Evolutionary conservation across 1,140 invertebrate genomes (phyloP).

Genomic region (Apolygus lucorum): DNA sequence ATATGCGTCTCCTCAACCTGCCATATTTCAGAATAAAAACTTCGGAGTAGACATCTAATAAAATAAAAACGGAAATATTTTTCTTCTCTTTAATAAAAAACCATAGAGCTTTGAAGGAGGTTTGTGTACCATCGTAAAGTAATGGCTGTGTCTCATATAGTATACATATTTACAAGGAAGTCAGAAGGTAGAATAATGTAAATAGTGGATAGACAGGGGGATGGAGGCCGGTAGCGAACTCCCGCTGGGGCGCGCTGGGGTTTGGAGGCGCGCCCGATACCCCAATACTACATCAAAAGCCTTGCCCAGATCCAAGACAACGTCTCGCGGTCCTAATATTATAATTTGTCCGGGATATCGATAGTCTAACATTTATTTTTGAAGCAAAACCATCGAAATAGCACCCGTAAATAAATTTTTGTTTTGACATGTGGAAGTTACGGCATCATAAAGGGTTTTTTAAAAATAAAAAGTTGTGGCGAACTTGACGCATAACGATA

Average conservation of each 20-base stretch:
- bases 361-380: neutral
- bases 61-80: neutral
- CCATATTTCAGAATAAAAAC: neutral
- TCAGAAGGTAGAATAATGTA: neutral
- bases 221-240: neutral
- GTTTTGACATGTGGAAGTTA: too few relatives aligned
- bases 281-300: neutral
- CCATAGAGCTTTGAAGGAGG: neutral
- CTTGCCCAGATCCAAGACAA: neutral
- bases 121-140: neutral
- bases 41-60: neutral
- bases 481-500: too few relatives aligned
- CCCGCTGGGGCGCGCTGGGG: neutral
- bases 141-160: neutral
- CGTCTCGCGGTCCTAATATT: neutral
- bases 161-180: neutral
- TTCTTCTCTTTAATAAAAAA: neutral
- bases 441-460: too few relatives aligned
- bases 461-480: too few relatives aligned
- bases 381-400: too few relatives aligned
- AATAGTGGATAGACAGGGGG: neutral
- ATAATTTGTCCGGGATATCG: neutral
- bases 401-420: too few relatives aligned
- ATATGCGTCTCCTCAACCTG: too few relatives aligned
- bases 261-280: neutral